A percentile compares a stretch with the other conserved stretches of the same genome.
Evolutionary conservation across 2,797 vertebrate species (phyloP).

Genomic region (Petrocephalus sullivani): DNA sequence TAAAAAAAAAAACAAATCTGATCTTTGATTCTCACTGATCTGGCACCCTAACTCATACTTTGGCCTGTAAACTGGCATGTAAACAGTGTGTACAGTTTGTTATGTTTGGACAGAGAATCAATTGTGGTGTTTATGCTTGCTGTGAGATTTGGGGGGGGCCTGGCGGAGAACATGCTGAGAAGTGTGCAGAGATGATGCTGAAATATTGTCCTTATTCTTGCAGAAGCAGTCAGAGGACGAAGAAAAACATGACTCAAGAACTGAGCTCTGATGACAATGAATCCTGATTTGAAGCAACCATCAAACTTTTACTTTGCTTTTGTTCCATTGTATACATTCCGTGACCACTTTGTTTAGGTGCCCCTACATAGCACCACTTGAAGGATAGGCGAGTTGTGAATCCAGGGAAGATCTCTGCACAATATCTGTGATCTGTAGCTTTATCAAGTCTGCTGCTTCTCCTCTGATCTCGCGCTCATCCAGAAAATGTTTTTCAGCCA

Average conservation of each 20-base stretch:
- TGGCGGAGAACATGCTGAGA: neutral
- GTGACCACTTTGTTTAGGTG: neutral
- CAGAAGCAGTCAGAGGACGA: slow-evolving; percentile 54
- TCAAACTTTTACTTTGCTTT: neutral
- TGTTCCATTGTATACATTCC: neutral
- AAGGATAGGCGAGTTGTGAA: neutral
- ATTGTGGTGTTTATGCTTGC: neutral
- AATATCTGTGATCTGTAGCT: neutral
- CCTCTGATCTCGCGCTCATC: neutral
- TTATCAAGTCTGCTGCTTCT: neutral
- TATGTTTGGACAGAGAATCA: neutral
- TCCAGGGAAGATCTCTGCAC: neutral
- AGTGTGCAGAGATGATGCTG: neutral
- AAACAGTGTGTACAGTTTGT: neutral
- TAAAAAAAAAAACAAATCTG: neutral
- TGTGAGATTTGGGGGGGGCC: neutral
- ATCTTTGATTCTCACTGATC: neutral
- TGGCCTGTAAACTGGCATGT: neutral
- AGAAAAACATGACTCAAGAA: slow-evolving; percentile 48
- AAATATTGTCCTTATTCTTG: slow-evolving; percentile 21
- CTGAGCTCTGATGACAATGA: slow-evolving; percentile 54
- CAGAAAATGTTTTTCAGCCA: neutral
- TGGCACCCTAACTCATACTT: neutral
- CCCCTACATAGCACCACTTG: neutral
- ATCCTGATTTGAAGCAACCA: slow-evolving; percentile 31